Conservation (phyloP, 2,888 invertebrate species). For the Monopis laevigella region DNA sequence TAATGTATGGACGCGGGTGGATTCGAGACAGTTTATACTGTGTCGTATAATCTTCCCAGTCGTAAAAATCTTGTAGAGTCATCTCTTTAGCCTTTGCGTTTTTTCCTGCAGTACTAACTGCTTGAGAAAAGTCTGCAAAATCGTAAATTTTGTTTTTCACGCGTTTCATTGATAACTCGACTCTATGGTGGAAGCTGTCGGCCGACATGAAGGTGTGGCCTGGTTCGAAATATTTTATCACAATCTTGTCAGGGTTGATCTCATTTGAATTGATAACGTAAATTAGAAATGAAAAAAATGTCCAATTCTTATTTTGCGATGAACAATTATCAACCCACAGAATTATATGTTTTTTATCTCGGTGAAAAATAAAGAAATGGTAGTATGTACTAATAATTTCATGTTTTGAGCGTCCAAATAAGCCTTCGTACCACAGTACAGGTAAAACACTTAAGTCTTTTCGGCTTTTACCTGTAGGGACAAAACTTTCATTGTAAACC, state of each 20-base stretch:
- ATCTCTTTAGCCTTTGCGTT: not conserved
- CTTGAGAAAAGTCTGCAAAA: not conserved
- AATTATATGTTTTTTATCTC: not conserved
- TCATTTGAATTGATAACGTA: not conserved
- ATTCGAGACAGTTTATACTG: not conserved
- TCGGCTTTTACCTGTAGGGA: not conserved
- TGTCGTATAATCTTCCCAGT: not conserved
- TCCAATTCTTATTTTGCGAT: not conserved
- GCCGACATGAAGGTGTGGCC: not conserved
- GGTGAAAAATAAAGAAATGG: not conserved
- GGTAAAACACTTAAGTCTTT: not conserved
- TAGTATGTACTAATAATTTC: not conserved
- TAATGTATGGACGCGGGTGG: not conserved
- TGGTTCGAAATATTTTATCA: not conserved
- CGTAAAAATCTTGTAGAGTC: not conserved
- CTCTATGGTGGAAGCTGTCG: not conserved
- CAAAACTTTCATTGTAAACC: not conserved
- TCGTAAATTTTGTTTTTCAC: conserved; percentile 1
- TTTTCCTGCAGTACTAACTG: not conserved
- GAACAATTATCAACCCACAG: not conserved
- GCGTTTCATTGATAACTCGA: not conserved
- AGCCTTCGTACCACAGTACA: not conserved
- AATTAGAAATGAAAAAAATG: not conserved
- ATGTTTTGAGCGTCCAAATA: not conserved
- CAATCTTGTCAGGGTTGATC: not conserved